Evolutionary conservation across 1,140 invertebrate genomes (phyloP).

Genomic region (Caenorhabditis inopinata): DNA sequence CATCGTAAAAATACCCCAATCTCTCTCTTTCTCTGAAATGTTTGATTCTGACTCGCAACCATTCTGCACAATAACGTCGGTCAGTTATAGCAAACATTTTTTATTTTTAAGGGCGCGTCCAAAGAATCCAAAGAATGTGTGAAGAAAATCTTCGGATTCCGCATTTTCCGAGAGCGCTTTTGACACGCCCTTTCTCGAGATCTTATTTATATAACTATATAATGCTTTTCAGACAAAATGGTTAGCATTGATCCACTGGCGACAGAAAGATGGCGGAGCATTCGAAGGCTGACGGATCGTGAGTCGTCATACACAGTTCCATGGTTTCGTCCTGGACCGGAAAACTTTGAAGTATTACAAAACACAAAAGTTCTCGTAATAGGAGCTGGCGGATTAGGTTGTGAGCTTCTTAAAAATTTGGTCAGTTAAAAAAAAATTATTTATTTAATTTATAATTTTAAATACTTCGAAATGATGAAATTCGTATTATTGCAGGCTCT

Average conservation of each 20-base stretch:
- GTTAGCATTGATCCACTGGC: constrained; percentile 28
- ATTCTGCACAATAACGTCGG: too few species aligned
- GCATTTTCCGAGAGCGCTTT: constrained; percentile 2
- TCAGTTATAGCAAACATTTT: too few species aligned
- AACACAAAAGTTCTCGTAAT: constrained; percentile 81
- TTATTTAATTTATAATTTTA: not conserved
- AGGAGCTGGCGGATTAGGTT: constrained; percentile 93
- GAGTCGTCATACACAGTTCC: constrained; percentile 51
- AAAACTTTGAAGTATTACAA: constrained; percentile 79
- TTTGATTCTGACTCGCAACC: too few species aligned
- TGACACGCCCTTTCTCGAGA: too few species aligned
- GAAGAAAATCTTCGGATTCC: too few species aligned
- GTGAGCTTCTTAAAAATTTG: constrained; percentile 91
- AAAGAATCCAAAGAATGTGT: too few species aligned
- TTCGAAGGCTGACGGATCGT: constrained; percentile 56
- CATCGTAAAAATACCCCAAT: not conserved
- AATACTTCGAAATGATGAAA: not conserved
- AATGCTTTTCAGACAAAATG: constrained; percentile 7
- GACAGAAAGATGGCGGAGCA: constrained; percentile 52
- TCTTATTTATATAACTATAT: too few species aligned
- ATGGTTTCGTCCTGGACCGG: constrained; percentile 52
- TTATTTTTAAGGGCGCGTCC: too few species aligned
- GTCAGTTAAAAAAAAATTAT: constrained; percentile 57
- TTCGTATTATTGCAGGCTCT: constrained; percentile 72
- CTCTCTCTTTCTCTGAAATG: too few species aligned